Percentiles rank a stretch among this genome's conserved stretches.
These are phyloP conservation scores for Parapristionchus giblindavisi DNA, from an alignment of 2,888 invertebrate genomes.

Conservation along the genomic window DNA sequence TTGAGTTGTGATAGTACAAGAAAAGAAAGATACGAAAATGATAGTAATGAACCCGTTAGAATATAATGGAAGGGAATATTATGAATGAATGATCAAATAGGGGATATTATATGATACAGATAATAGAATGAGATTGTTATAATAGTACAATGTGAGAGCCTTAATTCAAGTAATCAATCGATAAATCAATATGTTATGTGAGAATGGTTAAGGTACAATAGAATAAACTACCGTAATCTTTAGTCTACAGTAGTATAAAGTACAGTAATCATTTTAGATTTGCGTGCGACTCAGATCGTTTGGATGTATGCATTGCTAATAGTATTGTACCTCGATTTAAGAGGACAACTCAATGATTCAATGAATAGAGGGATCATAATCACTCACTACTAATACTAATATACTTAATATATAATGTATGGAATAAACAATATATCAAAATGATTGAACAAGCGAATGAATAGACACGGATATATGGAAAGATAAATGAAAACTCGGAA, in stretches of 20 bases:
- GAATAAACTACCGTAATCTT: no score
- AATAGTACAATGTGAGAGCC: constrained; percentile 15
- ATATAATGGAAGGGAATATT: neutral
- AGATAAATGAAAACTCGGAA: no score
- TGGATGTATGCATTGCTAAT: constrained; percentile 39
- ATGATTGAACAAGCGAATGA: no score
- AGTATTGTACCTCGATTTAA: constrained; percentile 35
- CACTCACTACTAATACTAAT: no score
- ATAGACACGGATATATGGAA: no score
- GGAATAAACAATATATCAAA: no score
- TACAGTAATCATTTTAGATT: constrained; percentile 30
- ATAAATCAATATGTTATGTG: neutral
- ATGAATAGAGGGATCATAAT: neutral
- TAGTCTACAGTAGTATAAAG: no score
- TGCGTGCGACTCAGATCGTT: constrained; percentile 37
- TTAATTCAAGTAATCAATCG: no score
- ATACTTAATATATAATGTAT: no score
- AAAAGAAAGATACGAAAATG: neutral
- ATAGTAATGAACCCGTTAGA: no score
- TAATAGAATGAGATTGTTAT: neutral
- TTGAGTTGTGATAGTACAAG: constrained; percentile 27
- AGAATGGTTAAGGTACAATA: no score
- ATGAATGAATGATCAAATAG: neutral
- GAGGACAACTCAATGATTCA: neutral
- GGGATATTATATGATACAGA: neutral